A percentile compares a stretch with the other conserved stretches of the same genome.
These are phyloP conservation scores for Chymomyza procnemis DNA, from an alignment of 2,888 invertebrate genomes.

Conservation along the genomic window DNA sequence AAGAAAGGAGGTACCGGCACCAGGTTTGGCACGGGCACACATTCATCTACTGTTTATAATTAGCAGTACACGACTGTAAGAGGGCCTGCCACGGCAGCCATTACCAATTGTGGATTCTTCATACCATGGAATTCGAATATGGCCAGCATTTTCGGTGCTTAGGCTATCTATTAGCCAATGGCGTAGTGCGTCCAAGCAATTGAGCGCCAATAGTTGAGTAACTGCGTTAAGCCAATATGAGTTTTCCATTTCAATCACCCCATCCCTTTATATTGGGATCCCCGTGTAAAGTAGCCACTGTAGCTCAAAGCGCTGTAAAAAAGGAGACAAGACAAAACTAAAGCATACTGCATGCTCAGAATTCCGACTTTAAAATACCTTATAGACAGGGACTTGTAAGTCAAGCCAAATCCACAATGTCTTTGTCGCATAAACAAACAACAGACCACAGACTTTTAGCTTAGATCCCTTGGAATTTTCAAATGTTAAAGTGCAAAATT, in stretches of 20 bases:
- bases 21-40: conserved; percentile 69
- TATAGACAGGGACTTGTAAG: neutral
- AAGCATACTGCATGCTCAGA: neutral
- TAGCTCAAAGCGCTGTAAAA: neutral
- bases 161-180: neutral
- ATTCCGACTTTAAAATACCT: neutral
- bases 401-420: too few relatives aligned
- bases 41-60: conserved; percentile 62
- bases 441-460: too few relatives aligned
- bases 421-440: too few relatives aligned
- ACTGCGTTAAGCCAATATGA: neutral
- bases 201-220: neutral
- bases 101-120: neutral
- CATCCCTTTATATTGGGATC: neutral
- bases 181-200: neutral
- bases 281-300: neutral
- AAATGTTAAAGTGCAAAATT: too few relatives aligned
- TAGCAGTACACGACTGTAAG: conserved; percentile 34
- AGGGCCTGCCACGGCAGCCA: neutral
- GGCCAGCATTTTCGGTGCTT: neutral
- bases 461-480: too few relatives aligned
- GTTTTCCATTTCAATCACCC: neutral
- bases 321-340: neutral
- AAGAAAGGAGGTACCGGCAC: conserved; percentile 64
- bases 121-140: neutral